phyloP scores from a whole-genome alignment of 2,797 vertebrate species.

The Lycodopsis pacificus region DNA sequence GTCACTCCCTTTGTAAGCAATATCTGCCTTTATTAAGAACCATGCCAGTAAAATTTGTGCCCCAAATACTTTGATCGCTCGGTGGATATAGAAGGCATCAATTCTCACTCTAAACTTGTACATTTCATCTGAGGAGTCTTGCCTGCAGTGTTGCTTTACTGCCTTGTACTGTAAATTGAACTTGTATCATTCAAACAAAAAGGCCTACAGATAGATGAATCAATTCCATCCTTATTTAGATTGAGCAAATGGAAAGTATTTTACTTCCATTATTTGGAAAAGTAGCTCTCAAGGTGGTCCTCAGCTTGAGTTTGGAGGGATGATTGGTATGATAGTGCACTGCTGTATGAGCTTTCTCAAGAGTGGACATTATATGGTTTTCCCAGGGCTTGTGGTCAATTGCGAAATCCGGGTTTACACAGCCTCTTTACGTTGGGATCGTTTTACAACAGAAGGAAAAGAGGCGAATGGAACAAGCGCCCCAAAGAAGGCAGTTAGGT shows the following conservation, averaged over 20 bases:
- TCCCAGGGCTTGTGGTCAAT: constrained; percentile 65
- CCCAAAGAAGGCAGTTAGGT: constrained; percentile 52
- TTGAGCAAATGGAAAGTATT: constrained; percentile 71
- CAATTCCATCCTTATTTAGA: constrained; percentile 69
- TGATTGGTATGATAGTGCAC: constrained; percentile 60
- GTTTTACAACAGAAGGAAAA: constrained; percentile 68
- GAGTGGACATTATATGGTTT: constrained; percentile 68
- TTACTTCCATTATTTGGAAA: constrained; percentile 74
- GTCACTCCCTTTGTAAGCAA: constrained; percentile 18
- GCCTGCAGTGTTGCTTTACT: constrained; percentile 54
- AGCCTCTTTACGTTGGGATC: constrained; percentile 59
- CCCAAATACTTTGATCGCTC: constrained; percentile 49
- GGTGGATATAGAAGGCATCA: constrained; percentile 52
- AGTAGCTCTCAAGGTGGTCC: constrained; percentile 77
- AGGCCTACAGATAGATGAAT: constrained; percentile 63
- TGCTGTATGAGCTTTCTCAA: constrained; percentile 50
- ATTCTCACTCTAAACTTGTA: constrained; percentile 57
- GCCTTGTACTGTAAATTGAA: constrained; percentile 54
- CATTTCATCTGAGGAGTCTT: constrained; percentile 44
- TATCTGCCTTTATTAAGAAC: constrained; percentile 35
- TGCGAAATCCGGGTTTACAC: constrained; percentile 67
- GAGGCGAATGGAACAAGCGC: constrained; percentile 42
- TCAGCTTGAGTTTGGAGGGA: constrained; percentile 49
- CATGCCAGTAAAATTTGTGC: constrained; percentile 36
- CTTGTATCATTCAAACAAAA: constrained; percentile 70